phyloP scores from a whole-genome alignment of 2,113 vertebrate genomes.

The Engraulis encrasicolus region DNA sequence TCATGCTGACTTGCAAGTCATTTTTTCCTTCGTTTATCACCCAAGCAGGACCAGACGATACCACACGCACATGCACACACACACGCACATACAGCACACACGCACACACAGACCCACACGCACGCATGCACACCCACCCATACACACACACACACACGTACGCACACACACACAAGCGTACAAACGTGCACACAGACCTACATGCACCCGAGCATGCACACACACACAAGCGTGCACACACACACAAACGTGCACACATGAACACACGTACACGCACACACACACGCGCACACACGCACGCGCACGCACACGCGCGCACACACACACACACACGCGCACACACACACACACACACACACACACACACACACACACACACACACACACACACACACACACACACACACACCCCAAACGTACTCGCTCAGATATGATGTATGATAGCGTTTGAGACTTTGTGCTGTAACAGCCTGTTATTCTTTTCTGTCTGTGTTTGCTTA shows the following conservation, averaged over 20 bases:
- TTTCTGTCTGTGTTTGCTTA: slow-evolving; percentile 49
- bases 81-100: slow-evolving; percentile 30
- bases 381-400: slow-evolving; percentile 37
- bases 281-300: background rate
- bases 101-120: slow-evolving; percentile 37
- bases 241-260: no score
- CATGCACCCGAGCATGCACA: background rate
- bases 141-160: background rate
- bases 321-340: slow-evolving; percentile 8
- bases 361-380: slow-evolving; percentile 16
- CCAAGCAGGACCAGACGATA: slow-evolving; percentile 35
- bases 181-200: background rate
- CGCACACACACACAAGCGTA: background rate
- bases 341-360: slow-evolving; percentile 2
- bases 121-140: background rate
- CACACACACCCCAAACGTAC: background rate
- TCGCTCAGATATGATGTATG: slow-evolving; percentile 41
- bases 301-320: slow-evolving; percentile 37
- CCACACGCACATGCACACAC: slow-evolving; percentile 26
- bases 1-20: slow-evolving; percentile 27
- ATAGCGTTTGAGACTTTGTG: slow-evolving; percentile 23
- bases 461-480: slow-evolving; percentile 39
- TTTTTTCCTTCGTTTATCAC: slow-evolving; percentile 43
- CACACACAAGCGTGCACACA: no score
- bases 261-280: no score